These are phyloP conservation scores for Perithous albicinctus DNA, from an alignment of 2,888 invertebrate genomes.

Conservation along the genomic window DNA sequence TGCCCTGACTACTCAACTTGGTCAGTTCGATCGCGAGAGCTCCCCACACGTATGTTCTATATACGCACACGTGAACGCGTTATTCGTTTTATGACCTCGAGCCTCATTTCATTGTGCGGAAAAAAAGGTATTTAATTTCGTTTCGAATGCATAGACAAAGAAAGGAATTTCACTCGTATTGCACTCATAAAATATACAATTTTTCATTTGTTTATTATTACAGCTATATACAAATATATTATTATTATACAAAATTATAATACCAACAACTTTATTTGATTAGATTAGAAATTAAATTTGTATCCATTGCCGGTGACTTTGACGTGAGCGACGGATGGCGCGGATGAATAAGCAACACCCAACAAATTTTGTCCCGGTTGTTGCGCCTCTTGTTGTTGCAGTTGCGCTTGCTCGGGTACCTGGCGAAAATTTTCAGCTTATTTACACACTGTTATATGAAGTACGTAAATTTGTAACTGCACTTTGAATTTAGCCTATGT, in stretches of 20 bases:
- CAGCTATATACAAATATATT: not conserved
- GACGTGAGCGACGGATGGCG: constrained; percentile 85
- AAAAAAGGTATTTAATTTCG: constrained; percentile 20
- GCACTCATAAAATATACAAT: too few species aligned
- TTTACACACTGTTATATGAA: constrained; percentile 9
- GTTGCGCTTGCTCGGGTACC: constrained; percentile 73
- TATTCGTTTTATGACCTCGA: constrained; percentile 34
- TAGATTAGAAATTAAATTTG: constrained; percentile 78
- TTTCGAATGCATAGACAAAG: not conserved
- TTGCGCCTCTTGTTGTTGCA: constrained; percentile 67
- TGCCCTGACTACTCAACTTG: constrained; percentile 65
- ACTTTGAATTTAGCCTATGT: not conserved
- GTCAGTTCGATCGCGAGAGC: constrained; percentile 24
- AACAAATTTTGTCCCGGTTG: constrained; percentile 75
- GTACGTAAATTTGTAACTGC: not conserved
- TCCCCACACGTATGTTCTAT: not conserved
- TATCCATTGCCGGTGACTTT: constrained; percentile 84
- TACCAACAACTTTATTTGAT: not conserved
- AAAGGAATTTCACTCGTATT: not conserved
- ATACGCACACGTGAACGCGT: constrained; percentile 9
- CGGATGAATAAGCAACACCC: constrained; percentile 84
- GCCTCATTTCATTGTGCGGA: constrained; percentile 22
- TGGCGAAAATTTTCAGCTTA: constrained; percentile 59
- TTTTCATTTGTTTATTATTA: constrained; percentile 6
- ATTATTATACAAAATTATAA: constrained; percentile 28